Evolutionary conservation across 2,113 vertebrate species (phyloP).

Genomic region (Puffinus mauretanicus): DNA sequence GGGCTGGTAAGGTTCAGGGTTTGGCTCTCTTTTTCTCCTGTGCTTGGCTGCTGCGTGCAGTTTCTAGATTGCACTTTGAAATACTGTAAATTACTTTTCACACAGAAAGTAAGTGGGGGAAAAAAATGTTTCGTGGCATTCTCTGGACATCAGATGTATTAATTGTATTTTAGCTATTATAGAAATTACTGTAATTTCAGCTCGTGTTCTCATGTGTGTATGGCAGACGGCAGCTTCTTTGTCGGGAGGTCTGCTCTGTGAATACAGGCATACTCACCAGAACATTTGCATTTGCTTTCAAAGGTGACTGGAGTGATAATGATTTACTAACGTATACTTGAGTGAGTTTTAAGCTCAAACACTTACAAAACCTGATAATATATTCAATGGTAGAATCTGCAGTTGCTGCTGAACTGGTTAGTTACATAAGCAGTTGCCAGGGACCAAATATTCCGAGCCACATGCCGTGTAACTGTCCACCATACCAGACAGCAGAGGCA

Average conservation of each 20-base stretch:
- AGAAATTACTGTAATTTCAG: not conserved
- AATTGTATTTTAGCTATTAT: constrained; percentile 1
- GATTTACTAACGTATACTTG: not conserved
- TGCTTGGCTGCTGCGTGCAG: not conserved
- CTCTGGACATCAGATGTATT: not conserved
- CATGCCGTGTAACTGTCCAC: not conserved
- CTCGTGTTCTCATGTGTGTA: not conserved
- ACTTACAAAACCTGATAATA: not conserved
- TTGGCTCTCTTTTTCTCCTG: not conserved
- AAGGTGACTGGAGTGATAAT: not conserved
- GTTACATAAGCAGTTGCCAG: not conserved
- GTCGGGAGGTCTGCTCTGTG: not conserved
- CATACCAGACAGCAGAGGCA: not conserved
- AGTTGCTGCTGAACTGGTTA: not conserved
- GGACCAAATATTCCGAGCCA: not conserved
- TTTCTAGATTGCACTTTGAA: not conserved
- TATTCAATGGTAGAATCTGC: not conserved
- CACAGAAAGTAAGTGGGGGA: not conserved
- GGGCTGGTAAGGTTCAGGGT: not conserved
- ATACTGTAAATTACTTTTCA: not conserved
- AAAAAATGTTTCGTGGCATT: not conserved
- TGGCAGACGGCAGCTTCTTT: not conserved
- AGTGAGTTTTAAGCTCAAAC: not conserved
- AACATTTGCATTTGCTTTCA: not conserved
- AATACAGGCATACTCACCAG: not conserved